A percentile compares a stretch with the other conserved stretches of the same genome.
These are phyloP conservation scores for Aphaenogaster floridana DNA, from an alignment of 1,140 invertebrate genomes.

Conservation along the genomic window DNA sequence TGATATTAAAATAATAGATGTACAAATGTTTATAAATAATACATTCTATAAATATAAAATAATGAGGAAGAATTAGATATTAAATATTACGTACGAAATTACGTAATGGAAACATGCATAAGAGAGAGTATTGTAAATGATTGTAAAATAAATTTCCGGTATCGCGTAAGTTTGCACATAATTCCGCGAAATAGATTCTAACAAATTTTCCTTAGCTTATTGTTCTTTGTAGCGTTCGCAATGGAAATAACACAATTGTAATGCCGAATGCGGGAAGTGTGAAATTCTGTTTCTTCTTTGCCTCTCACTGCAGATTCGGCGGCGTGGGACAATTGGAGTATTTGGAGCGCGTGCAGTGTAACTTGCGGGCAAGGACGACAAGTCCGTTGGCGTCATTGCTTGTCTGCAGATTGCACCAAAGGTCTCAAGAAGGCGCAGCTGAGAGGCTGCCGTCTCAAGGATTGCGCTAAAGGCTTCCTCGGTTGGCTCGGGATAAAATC, in stretches of 20 bases:
- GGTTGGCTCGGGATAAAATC: constrained; percentile 74
- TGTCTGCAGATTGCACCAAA: constrained; percentile 54
- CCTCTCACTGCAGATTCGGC: constrained; percentile 31
- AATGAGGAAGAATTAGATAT: not conserved
- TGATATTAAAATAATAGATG: not conserved
- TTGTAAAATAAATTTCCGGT: not conserved
- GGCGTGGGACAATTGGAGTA: constrained; percentile 72
- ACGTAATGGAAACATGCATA: not conserved
- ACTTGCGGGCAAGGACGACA: constrained; percentile 75
- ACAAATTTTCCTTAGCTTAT: not conserved
- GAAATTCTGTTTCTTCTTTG: not conserved
- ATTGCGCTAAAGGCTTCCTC: constrained; percentile 69
- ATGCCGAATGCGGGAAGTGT: not conserved
- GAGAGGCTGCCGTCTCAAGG: constrained; percentile 63
- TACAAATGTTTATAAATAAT: not conserved
- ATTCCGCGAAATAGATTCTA: not conserved
- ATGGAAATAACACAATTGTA: not conserved
- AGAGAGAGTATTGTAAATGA: not conserved
- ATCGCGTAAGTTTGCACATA: not conserved
- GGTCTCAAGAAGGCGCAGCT: constrained; percentile 77
- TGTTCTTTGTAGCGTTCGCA: not conserved
- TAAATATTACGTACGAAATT: not conserved
- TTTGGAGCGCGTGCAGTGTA: constrained; percentile 75
- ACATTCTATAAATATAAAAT: not conserved
- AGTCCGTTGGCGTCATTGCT: constrained; percentile 78